Evolutionary conservation across 30 jellyfish, hydroid and myxozoan genomes (phyloP).

Genomic region (Phacellophora camtschatica): DNA sequence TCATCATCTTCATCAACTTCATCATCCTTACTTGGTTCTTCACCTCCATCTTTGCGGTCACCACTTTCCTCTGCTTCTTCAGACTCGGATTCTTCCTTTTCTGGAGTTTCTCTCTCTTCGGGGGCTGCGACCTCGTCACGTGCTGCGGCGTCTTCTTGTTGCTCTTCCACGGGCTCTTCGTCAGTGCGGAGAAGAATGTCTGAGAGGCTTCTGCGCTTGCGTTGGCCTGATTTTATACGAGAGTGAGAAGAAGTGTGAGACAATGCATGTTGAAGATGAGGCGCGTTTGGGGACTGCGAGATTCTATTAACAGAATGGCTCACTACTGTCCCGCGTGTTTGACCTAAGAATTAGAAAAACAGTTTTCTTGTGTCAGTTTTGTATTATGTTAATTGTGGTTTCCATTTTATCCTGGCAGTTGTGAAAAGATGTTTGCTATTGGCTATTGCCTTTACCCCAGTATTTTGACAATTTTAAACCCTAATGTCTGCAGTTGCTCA

Average conservation of each 20-base stretch:
- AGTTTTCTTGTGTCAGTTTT: not conserved
- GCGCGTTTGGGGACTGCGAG: slow-evolving; percentile 95
- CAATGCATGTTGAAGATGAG: slow-evolving; percentile 78
- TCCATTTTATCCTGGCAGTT: too few species aligned
- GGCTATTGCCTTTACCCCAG: too few species aligned
- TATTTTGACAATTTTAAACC: too few species aligned
- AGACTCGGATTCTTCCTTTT: slow-evolving; percentile 1
- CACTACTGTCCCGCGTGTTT: slow-evolving; percentile 85
- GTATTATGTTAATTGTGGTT: too few species aligned
- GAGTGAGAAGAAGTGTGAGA: slow-evolving; percentile 87
- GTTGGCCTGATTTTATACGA: slow-evolving; percentile 75
- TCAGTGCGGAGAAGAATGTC: slow-evolving; percentile 27
- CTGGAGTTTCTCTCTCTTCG: slow-evolving; percentile 15
- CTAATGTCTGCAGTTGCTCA: too few species aligned
- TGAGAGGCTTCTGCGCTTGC: slow-evolving; percentile 65
- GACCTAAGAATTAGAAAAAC: slow-evolving; percentile 64
- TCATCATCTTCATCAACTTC: slow-evolving; percentile 37
- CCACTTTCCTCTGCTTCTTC: slow-evolving; percentile 22
- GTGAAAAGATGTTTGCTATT: too few species aligned
- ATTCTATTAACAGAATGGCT: slow-evolving; percentile 82
- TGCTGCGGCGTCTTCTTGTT: slow-evolving; percentile 49
- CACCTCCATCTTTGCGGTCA: slow-evolving; percentile 31
- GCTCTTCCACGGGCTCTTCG: slow-evolving; percentile 48
- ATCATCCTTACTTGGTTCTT: slow-evolving; percentile 24
- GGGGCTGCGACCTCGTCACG: slow-evolving; percentile 40